A percentile compares a stretch with the other conserved stretches of the same genome.
These are phyloP conservation scores for Xestobium rufovillosum DNA, from an alignment of 2,888 invertebrate species.

Conservation along the genomic window DNA sequence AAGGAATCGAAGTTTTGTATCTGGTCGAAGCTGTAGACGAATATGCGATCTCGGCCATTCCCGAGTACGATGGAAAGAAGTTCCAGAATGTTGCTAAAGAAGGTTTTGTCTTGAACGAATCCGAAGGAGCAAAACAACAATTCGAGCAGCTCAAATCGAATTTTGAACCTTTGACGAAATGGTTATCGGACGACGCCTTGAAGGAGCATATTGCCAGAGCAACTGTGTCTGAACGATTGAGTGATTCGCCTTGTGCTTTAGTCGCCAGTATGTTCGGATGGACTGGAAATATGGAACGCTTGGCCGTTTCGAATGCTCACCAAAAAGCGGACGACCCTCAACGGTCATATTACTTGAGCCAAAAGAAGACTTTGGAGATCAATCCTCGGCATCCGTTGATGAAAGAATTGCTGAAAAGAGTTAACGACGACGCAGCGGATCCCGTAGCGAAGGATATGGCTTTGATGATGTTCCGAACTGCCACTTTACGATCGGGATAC, in stretches of 20 bases:
- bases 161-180: slow-evolving; percentile 84
- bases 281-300: slow-evolving; percentile 99
- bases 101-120: slow-evolving; percentile 79
- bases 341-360: slow-evolving; percentile 79
- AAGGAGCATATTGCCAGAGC: slow-evolving; percentile 74
- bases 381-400: slow-evolving; percentile 96
- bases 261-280: slow-evolving; percentile 96
- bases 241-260: slow-evolving; percentile 90
- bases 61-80: slow-evolving; percentile 97
- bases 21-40: slow-evolving; percentile 97
- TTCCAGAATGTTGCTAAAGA: slow-evolving; percentile 99
- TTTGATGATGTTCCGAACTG: slow-evolving; percentile 82
- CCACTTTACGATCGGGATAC: slow-evolving; percentile 91
- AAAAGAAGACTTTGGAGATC: slow-evolving; percentile 95
- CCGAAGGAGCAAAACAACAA: slow-evolving; percentile 61
- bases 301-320: slow-evolving; percentile 92
- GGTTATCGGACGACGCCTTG: slow-evolving; percentile 73
- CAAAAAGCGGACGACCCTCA: slow-evolving; percentile 92
- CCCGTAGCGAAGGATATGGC: slow-evolving; percentile 76
- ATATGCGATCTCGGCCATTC: slow-evolving; percentile 90
- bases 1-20: slow-evolving; percentile 93
- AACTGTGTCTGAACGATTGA: slow-evolving; percentile 77
- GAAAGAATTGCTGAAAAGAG: slow-evolving; percentile 78
- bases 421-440: slow-evolving; percentile 71
- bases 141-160: slow-evolving; percentile 67